A percentile compares a stretch with the other conserved stretches of the same genome.
phyloP scores from a whole-genome alignment of 2,797 vertebrate genomes.

The Hozukius guyotensis region DNA sequence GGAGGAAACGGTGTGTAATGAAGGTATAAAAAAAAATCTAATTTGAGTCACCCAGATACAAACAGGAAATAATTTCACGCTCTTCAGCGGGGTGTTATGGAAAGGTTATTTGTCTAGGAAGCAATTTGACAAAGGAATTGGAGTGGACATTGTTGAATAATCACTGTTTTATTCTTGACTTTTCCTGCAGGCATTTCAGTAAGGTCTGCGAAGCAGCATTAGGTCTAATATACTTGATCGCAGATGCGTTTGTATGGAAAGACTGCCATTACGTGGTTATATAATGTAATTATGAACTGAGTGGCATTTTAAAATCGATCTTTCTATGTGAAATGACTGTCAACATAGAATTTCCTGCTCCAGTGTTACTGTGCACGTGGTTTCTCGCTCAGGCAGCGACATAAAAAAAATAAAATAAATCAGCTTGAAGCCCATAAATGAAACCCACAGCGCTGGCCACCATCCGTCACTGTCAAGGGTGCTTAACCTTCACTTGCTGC shows the following conservation, averaged over 20 bases:
- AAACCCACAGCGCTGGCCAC: not conserved
- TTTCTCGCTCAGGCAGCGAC: not conserved
- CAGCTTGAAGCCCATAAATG: slow-evolving; percentile 1
- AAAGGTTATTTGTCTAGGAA: slow-evolving; percentile 10
- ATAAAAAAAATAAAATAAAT: not conserved
- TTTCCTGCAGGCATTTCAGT: not conserved
- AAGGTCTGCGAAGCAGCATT: not conserved
- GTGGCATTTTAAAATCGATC: not conserved
- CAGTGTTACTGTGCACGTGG: not conserved
- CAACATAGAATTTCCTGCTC: not conserved
- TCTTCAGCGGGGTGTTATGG: slow-evolving; percentile 3
- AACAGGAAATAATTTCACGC: slow-evolving; percentile 40
- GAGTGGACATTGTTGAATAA: not conserved
- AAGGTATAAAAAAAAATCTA: not conserved
- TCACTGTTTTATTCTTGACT: slow-evolving; percentile 14
- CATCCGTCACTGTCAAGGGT: slow-evolving; percentile 2
- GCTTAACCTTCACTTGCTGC: not conserved
- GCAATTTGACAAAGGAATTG: slow-evolving; percentile 18
- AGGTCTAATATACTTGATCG: not conserved
- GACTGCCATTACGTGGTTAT: not conserved
- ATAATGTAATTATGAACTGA: not conserved
- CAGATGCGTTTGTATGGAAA: not conserved
- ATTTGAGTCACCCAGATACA: slow-evolving; percentile 18
- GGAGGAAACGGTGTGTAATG: not conserved
- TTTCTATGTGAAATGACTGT: not conserved